Conservation (phyloP, 1,140 invertebrate genomes). For the Kradibia gibbosae region DNA sequence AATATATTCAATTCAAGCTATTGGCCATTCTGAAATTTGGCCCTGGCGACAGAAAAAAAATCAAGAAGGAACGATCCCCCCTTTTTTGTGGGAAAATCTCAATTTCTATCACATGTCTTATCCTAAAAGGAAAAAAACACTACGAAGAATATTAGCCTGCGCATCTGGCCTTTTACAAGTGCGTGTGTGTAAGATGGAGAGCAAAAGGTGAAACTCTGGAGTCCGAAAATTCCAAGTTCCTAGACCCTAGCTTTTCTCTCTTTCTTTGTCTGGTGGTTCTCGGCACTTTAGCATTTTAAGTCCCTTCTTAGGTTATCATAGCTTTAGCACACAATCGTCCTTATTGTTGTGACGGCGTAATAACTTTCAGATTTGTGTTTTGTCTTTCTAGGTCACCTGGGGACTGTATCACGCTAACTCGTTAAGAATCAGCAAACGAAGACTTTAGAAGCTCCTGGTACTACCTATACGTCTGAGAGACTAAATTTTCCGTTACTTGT, state of each 20-base stretch:
- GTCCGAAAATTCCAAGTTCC: slow-evolving; percentile 35
- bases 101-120: background rate
- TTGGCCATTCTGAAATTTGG: background rate
- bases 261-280: background rate
- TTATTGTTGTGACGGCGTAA: background rate
- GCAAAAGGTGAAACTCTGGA: background rate
- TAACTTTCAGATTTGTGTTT: slow-evolving; percentile 9
- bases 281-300: background rate
- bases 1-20: background rate
- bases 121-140: background rate
- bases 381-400: slow-evolving; percentile 4
- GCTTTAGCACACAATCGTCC: background rate
- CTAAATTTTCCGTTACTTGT: background rate
- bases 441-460: background rate
- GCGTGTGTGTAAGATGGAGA: background rate
- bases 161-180: background rate
- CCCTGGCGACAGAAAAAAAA: background rate
- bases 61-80: background rate
- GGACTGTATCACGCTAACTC: background rate
- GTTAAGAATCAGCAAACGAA: background rate
- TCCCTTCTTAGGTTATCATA: too few relatives aligned
- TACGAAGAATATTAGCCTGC: background rate
- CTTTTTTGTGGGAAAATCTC: background rate
- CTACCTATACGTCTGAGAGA: background rate
- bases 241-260: background rate